Conservation (phyloP, 2,797 vertebrate species). For the Sebastes goodei region DNA sequence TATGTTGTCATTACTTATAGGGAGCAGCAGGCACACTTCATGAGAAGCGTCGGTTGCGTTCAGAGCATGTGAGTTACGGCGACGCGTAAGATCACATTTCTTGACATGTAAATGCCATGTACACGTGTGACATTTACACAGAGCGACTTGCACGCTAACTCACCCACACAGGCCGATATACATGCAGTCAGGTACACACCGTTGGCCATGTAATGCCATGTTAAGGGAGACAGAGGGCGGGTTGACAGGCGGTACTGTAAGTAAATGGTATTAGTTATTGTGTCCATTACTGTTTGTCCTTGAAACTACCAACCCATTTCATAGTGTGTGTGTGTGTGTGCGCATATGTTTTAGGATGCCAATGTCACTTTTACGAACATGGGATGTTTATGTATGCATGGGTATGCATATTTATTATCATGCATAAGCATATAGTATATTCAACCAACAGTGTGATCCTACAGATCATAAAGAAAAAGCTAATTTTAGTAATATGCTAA, state of each 20-base stretch:
- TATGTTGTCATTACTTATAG: constrained; percentile 84
- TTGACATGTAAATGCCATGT: constrained; percentile 43
- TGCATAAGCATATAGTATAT: not conserved
- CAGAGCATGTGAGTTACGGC: constrained; percentile 62
- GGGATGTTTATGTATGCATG: not conserved
- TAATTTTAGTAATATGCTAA: not conserved
- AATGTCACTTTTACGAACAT: not conserved
- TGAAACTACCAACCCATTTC: constrained; percentile 57
- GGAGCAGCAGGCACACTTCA: constrained; percentile 57
- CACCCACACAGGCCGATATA: not conserved
- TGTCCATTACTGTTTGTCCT: constrained; percentile 59
- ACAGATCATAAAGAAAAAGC: not conserved
- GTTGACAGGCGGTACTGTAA: constrained; percentile 47
- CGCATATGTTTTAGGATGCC: not conserved
- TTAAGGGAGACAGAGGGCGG: constrained; percentile 46
- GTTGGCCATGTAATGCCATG: constrained; percentile 52
- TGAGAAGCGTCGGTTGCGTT: constrained; percentile 43
- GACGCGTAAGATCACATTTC: constrained; percentile 43
- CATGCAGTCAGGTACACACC: constrained; percentile 10
- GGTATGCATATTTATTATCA: not conserved
- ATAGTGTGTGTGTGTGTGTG: constrained; percentile 4
- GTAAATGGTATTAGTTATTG: constrained; percentile 67
- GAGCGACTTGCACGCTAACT: not conserved
- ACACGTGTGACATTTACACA: constrained; percentile 32
- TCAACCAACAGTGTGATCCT: not conserved